Evolutionary conservation across 2,113 vertebrate species (phyloP).

Genomic region (Axis porcinus): DNA sequence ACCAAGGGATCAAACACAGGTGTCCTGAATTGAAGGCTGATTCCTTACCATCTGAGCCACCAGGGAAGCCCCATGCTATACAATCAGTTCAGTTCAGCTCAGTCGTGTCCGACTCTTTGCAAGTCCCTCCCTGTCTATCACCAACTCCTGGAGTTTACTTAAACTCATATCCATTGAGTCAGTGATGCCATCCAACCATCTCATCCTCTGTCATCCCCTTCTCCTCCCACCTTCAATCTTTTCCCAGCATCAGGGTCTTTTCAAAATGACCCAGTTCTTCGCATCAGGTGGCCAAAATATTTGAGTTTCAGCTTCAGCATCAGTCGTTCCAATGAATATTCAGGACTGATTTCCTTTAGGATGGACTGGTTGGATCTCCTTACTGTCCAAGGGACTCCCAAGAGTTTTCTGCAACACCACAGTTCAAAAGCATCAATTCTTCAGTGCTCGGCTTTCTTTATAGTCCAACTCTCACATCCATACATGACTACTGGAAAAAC

Average conservation of each 20-base stretch:
- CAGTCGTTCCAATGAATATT: neutral
- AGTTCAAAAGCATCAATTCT: neutral
- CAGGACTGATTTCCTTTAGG: neutral
- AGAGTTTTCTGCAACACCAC: neutral
- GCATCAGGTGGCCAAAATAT: neutral
- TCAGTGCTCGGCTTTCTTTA: neutral
- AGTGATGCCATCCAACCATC: neutral
- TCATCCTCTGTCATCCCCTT: neutral
- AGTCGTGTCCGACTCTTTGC: rapidly evolving
- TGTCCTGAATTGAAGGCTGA: neutral
- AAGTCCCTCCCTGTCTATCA: neutral
- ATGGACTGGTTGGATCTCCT: neutral
- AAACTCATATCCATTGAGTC: neutral
- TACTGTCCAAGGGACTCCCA: neutral
- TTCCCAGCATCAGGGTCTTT: neutral
- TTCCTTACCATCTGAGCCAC: neutral
- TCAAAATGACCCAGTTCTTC: neutral
- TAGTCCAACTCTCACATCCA: neutral
- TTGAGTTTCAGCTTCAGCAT: neutral
- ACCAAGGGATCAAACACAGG: neutral
- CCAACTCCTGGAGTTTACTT: neutral
- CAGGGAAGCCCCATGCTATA: neutral
- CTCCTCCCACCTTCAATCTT: neutral
- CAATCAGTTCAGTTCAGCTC: neutral
- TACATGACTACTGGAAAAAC: neutral